A percentile compares a stretch with the other conserved stretches of the same genome.
Conservation (phyloP, 2,888 invertebrate genomes). For the Acanthococcus lagerstroemiae region DNA sequence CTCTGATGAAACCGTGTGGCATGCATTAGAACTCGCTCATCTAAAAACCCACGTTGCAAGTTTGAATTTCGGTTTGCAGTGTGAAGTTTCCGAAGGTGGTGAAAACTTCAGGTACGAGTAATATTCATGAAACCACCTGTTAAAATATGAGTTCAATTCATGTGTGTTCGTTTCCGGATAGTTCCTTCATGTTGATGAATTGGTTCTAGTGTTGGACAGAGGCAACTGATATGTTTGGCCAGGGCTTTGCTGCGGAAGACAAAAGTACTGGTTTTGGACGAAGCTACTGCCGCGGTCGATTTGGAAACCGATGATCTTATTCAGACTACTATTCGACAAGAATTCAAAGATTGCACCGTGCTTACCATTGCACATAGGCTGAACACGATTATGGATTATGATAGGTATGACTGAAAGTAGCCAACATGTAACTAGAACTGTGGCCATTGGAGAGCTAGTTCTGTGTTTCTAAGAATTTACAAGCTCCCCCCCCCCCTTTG, state of each 20-base stretch:
- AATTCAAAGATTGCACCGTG: constrained; percentile 78
- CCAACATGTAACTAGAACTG: no score
- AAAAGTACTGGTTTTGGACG: constrained; percentile 72
- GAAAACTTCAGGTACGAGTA: constrained; percentile 53
- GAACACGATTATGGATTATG: constrained; percentile 85
- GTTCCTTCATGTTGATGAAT: not conserved
- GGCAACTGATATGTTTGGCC: constrained; percentile 79
- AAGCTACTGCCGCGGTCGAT: constrained; percentile 85
- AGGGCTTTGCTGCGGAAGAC: constrained; percentile 76
- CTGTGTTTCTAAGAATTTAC: no score
- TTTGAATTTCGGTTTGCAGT: constrained; percentile 63
- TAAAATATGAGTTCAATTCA: no score
- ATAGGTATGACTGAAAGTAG: no score
- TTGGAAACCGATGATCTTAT: constrained; percentile 83
- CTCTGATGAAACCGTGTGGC: constrained; percentile 78
- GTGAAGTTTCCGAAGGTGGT: constrained; percentile 83
- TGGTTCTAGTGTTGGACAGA: constrained; percentile 63
- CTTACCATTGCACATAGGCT: constrained; percentile 89
- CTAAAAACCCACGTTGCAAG: constrained; percentile 71
- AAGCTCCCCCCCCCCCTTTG: no score
- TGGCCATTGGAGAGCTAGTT: no score
- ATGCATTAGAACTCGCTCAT: constrained; percentile 78
- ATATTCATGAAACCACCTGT: not conserved
- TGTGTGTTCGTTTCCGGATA: not conserved
- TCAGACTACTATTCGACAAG: constrained; percentile 75